These are phyloP conservation scores for Gisinianus flammeolus DNA, from an alignment of 2,888 invertebrate genomes.

Conservation along the genomic window DNA sequence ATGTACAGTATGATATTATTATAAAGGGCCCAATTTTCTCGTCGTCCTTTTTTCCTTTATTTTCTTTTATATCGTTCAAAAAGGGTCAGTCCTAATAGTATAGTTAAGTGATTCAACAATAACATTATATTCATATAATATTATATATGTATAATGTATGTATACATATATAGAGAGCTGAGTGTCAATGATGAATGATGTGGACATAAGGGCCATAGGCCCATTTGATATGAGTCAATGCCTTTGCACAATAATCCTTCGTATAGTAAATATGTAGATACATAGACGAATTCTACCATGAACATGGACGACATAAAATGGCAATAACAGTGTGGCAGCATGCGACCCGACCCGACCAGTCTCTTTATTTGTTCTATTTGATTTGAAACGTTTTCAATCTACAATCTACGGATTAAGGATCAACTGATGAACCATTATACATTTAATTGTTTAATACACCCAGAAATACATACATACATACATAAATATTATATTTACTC, in stretches of 20 bases:
- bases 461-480: too few relatives aligned
- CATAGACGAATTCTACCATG: not conserved
- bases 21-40: not conserved
- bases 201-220: not conserved
- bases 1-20: not conserved
- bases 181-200: not conserved
- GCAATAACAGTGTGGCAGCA: not conserved
- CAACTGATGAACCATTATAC: too few relatives aligned
- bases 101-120: not conserved
- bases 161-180: not conserved
- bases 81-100: not conserved
- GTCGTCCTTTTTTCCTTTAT: not conserved
- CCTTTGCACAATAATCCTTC: slow-evolving; percentile 42
- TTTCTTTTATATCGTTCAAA: not conserved
- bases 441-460: too few relatives aligned
- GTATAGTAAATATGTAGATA: not conserved
- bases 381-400: not conserved
- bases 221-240: slow-evolving; percentile 50
- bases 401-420: too few relatives aligned
- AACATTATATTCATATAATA: too few relatives aligned
- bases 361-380: not conserved
- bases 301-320: too few relatives aligned
- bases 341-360: not conserved
- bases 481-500: too few relatives aligned
- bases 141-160: too few relatives aligned